Base-by-base conservation (phyloP, 2,888 invertebrate species). In the Volucella inanis region DNA sequence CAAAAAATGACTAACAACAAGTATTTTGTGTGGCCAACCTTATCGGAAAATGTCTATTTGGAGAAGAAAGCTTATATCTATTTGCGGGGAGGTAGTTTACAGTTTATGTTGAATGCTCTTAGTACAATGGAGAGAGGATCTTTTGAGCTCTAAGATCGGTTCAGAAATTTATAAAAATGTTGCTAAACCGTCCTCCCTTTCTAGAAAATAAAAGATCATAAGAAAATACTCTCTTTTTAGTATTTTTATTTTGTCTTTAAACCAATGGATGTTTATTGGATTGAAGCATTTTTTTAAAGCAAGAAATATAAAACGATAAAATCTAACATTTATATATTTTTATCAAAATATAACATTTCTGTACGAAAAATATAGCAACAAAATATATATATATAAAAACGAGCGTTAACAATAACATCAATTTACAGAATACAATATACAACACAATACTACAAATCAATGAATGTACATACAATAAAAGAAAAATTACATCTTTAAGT, bases 111-210 rank as follows among this genome's bases (percentile, higher is more conserved):
- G 70, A 68, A 50, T 75, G 59, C 77, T 85, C 47, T 68, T 70
- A 61, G 61, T 72, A 59, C 83, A 77, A 68, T 80, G 61, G 47
- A 78, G 54, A 71, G 43, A 80, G 70, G 64, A 82, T 54, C 57
- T 49, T 67, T 76, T 59, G 75, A 84, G 79, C 75, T 65, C 38
- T 75, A 61, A 74, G 55, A 65, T 52, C 78, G 64, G 50, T 85
- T 88, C 89, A 89, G 88, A 90, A 91, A 88, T 89, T 90, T 89
- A 90, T 88, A 87, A 88, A 90, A 89, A 88, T 90, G 88, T 90
- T 89, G 87, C 90, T 90, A 88, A 89, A 90, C 87, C 89, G 89
- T 88, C 91, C 91, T 88, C 90, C 89, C 87, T 88, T 89, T 89
- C 91, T 91, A 90, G 87, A 90, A 90, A 76, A 72, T 77, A 85